Evolutionary conservation across 2,888 invertebrate species (phyloP).

Genomic region (Acholoe squamosa): DNA sequence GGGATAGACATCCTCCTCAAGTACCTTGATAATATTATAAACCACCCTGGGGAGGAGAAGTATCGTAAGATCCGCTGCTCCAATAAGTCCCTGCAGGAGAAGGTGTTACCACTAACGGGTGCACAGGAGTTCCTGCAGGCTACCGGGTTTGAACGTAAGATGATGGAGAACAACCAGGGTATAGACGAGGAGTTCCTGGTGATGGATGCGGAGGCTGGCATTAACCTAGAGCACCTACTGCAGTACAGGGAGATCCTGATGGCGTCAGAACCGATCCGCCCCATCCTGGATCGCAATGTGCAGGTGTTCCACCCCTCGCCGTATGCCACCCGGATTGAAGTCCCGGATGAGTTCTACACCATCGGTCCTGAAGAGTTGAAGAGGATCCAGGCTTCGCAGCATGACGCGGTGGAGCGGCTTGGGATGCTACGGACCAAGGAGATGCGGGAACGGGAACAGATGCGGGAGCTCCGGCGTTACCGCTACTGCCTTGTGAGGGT

Average conservation of each 20-base stretch:
- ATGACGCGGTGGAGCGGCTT: conserved; percentile 90
- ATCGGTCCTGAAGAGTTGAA: conserved; percentile 92
- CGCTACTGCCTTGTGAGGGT: conserved; percentile 91
- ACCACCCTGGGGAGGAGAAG: conserved; percentile 93
- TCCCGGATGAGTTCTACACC: conserved; percentile 93
- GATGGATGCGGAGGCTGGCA: conserved; percentile 75
- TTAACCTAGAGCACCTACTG: conserved; percentile 83
- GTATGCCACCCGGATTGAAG: conserved; percentile 82
- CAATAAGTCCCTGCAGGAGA: conserved; percentile 92
- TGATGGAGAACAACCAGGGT: conserved; percentile 72
- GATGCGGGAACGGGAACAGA: conserved; percentile 95
- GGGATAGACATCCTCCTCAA: conserved; percentile 94
- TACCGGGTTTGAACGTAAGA: conserved; percentile 89
- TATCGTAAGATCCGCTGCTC: conserved; percentile 94
- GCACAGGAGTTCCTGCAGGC: conserved; percentile 91
- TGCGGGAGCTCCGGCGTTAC: conserved; percentile 89
- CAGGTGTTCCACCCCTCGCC: conserved; percentile 82
- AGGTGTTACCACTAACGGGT: conserved; percentile 91
- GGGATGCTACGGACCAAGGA: conserved; percentile 95
- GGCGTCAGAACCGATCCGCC: conserved; percentile 90
- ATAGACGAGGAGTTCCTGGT: conserved; percentile 85
- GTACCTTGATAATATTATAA: conserved; percentile 94
- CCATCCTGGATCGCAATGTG: conserved; percentile 92
- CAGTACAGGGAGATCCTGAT: conserved; percentile 90
- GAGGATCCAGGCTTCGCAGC: conserved; percentile 85